Evolutionary conservation across 2,113 vertebrate genomes (phyloP), one percentile per base, ranked within the genome.

Genomic region (Trichomycterus rosablanca): DNA sequence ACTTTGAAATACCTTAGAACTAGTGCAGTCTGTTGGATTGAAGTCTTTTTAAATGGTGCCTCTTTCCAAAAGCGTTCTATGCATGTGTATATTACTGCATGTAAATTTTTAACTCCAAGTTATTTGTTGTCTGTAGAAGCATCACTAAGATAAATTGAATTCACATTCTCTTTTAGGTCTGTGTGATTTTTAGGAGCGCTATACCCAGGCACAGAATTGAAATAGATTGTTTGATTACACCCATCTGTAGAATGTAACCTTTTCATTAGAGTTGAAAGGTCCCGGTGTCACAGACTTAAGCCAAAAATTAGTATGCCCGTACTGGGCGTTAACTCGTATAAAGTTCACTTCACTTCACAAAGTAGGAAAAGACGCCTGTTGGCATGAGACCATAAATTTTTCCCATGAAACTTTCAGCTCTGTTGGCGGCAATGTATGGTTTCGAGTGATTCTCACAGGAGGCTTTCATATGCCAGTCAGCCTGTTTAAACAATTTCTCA

Each of bases 261-360:
- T 28, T 67, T 9, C 73, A 68, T 66, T 66, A 60, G 71, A 74
- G 60, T 68, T 35, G 49, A 32, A 44, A 53, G 81, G 74, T 84
- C 72, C 67, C 11, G 20, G 68, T 68, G 77, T 76, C 75, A 68
- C 40, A 75, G 63, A 77, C 43, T 62, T 57, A n/a, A 15, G 57
- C 56, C 67, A 46, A 63, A 54, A 58, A 67, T 66, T 37, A 49
- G 46, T 73, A 46, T 70, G 70, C 54, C 67, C 75, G 73, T 71
- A 70, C 54, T 73, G 61, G 80, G 74, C 68, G 69, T 72, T 59
- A 79, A 79, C 53, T 78, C 74, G 77, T 70, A 67, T 76, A 75
- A 76, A 76, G 66, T 63, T 68, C 64, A 83, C 76, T 34, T 66
- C 40, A 52, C 49, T 71, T 14, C 63, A 75, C 50, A 68, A 76